Conservation (phyloP, 1,140 invertebrate genomes). For the Bicyclus anynana region DNA sequence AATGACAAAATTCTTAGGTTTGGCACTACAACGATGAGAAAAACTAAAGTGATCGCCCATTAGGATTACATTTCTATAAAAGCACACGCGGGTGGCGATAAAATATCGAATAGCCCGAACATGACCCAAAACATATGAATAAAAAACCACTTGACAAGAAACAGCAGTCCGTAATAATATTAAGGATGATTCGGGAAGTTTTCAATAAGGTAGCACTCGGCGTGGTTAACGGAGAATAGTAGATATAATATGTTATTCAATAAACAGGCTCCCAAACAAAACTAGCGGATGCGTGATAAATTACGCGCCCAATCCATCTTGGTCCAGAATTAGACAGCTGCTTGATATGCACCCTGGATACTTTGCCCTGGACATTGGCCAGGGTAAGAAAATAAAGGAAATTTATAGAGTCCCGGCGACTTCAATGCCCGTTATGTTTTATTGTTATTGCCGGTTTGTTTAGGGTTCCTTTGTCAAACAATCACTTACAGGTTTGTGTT, state of each 20-base stretch:
- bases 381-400: constrained; percentile 50
- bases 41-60: too few species aligned
- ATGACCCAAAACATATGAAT: not conserved
- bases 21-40: too few species aligned
- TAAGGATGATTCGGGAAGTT: not conserved
- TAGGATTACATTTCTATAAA: too few species aligned
- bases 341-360: constrained; percentile 61
- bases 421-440: constrained; percentile 58
- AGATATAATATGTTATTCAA: constrained; percentile 5
- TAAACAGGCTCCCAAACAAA: constrained; percentile 1
- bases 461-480: too few species aligned
- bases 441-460: constrained; percentile 55
- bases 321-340: constrained; percentile 38
- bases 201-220: not conserved
- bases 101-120: not conserved
- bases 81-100: too few species aligned
- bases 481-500: too few species aligned
- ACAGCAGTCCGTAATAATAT: not conserved
- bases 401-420: constrained; percentile 51
- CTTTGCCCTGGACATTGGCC: constrained; percentile 27
- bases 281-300: constrained; percentile 4
- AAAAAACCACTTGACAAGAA: not conserved
- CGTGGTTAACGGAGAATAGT: not conserved
- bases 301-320: constrained; percentile 6
- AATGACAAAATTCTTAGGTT: too few species aligned